Evolutionary conservation across 2,888 invertebrate genomes (phyloP).

Genomic region (Plutella xylostella): DNA sequence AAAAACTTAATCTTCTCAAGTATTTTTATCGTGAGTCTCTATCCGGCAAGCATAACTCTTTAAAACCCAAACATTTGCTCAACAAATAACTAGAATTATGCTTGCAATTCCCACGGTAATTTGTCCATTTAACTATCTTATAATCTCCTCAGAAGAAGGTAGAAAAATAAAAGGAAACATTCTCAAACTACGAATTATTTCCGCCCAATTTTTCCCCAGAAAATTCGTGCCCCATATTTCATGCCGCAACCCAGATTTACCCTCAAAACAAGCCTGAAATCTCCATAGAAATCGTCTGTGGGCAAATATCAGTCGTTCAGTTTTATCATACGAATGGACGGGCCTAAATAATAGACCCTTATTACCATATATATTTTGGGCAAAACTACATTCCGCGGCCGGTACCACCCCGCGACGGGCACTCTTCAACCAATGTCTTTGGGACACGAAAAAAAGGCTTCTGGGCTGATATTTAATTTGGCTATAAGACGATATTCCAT

Average conservation of each 20-base stretch:
- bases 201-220: conserved; percentile 35
- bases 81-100: neutral
- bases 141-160: neutral
- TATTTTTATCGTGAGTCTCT: neutral
- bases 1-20: neutral
- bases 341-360: conserved; percentile 59
- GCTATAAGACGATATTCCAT: no score
- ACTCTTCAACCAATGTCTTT: conserved; percentile 22
- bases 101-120: conserved; percentile 4
- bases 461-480: no score
- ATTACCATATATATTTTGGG: conserved; percentile 47
- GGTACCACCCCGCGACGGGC: conserved; percentile 44
- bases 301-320: conserved; percentile 58
- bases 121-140: neutral
- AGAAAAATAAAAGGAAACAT: neutral
- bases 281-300: conserved; percentile 65
- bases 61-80: conserved; percentile 1
- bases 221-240: conserved; percentile 46
- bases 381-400: conserved; percentile 21
- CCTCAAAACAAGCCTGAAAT: conserved; percentile 60
- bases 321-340: conserved; percentile 66
- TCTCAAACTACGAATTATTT: neutral
- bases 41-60: neutral
- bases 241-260: conserved; percentile 56
- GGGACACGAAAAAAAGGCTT: conserved; percentile 35